Conservation (phyloP, 1,140 invertebrate genomes). For the Aporrectodea caliginosa region DNA sequence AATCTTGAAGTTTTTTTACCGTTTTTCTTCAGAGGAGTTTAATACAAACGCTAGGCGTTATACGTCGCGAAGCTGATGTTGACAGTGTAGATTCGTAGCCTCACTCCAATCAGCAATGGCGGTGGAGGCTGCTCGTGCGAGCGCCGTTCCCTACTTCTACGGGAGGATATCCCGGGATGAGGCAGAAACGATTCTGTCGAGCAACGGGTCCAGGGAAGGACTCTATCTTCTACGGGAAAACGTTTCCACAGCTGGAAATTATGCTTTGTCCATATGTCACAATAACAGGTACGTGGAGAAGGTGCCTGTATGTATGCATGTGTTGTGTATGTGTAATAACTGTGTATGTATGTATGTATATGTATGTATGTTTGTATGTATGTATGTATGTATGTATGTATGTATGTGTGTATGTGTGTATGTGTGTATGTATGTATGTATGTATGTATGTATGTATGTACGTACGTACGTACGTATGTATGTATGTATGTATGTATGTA, state of each 20-base stretch:
- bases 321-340: not conserved
- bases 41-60: too few relatives aligned
- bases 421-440: too few relatives aligned
- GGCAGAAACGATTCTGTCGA: slow-evolving; percentile 54
- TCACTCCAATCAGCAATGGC: too few relatives aligned
- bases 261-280: slow-evolving; percentile 52
- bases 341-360: not conserved
- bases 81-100: too few relatives aligned
- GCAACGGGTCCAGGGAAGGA: slow-evolving; percentile 52
- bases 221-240: slow-evolving; percentile 57
- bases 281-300: slow-evolving; percentile 45
- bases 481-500: too few relatives aligned
- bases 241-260: slow-evolving; percentile 49
- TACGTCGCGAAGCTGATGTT: too few relatives aligned
- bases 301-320: not conserved
- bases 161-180: slow-evolving; percentile 57
- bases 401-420: too few relatives aligned
- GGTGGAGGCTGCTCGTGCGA: slow-evolving; percentile 7
- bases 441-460: too few relatives aligned
- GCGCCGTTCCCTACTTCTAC: slow-evolving; percentile 51
- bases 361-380: not conserved
- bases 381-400: not conserved
- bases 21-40: too few relatives aligned
- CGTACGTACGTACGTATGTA: too few relatives aligned
- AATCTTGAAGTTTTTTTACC: too few relatives aligned